A percentile compares a stretch with the other conserved stretches of the same genome.
These are phyloP conservation scores for Antheraea pernyi DNA, from an alignment of 1,140 invertebrate species.

Conservation along the genomic window DNA sequence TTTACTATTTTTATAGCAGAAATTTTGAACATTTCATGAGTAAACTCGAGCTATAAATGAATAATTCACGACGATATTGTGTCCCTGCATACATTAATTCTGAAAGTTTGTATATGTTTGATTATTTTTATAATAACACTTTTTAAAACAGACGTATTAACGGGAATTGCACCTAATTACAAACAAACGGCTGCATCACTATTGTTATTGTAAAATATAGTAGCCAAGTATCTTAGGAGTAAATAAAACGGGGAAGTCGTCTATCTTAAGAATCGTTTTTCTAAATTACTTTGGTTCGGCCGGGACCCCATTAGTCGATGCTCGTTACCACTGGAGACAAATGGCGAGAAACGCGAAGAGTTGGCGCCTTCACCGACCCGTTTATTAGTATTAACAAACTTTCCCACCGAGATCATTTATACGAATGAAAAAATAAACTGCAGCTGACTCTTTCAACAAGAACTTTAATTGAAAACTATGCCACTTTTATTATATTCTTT, in stretches of 20 bases:
- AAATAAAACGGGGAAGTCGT: conserved; percentile 28
- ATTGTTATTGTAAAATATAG: not conserved
- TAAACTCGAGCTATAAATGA: no score
- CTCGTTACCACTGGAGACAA: conserved; percentile 43
- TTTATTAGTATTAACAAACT: conserved; percentile 51
- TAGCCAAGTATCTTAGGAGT: conserved; percentile 9
- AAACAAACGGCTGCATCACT: not conserved
- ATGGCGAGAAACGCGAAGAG: conserved; percentile 37
- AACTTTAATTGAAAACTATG: conserved; percentile 30
- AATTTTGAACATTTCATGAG: no score
- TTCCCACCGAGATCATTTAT: conserved; percentile 43
- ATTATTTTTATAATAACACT: no score
- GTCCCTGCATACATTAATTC: no score
- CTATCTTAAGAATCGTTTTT: conserved; percentile 41
- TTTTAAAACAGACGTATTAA: not conserved
- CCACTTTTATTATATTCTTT: conserved; percentile 4
- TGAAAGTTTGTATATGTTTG: no score
- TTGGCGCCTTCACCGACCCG: conserved; percentile 33
- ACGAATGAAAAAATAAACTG: conserved; percentile 39
- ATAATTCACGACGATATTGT: no score
- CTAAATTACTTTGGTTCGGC: conserved; percentile 41
- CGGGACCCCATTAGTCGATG: conserved; percentile 36
- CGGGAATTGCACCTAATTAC: not conserved
- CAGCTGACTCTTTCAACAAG: conserved; percentile 17
- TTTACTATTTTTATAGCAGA: no score